A percentile compares a stretch with the other conserved stretches of the same genome.
These are phyloP conservation scores for Callipepla californica DNA, from an alignment of 2,113 vertebrate genomes.

Conservation along the genomic window DNA sequence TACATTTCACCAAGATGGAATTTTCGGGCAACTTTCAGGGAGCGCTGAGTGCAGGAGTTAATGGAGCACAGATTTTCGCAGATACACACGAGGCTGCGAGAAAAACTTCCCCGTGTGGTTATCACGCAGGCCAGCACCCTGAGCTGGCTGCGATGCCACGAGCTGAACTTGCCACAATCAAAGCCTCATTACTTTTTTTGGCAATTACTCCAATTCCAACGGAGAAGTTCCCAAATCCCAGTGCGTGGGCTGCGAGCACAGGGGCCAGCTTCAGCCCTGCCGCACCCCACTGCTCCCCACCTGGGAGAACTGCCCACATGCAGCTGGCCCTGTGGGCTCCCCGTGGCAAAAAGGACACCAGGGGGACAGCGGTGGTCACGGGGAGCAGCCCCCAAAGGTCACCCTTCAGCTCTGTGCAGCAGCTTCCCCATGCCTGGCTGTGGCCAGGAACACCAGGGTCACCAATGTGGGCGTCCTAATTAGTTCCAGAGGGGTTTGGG, in stretches of 20 bases:
- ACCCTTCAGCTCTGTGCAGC: neutral
- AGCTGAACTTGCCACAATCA: neutral
- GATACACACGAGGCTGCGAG: neutral
- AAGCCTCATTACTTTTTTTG: neutral
- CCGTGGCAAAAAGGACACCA: neutral
- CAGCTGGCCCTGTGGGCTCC: neutral
- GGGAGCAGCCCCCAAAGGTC: neutral
- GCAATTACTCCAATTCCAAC: neutral
- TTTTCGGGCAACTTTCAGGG: constrained; percentile 45
- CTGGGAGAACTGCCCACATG: neutral
- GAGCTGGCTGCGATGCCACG: neutral
- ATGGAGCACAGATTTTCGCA: neutral
- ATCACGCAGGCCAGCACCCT: neutral
- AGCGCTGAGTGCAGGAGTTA: neutral
- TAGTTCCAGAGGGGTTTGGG: neutral
- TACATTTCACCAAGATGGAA: constrained; percentile 62
- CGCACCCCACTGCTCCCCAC: fast-evolving
- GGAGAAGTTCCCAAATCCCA: neutral
- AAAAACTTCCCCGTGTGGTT: neutral
- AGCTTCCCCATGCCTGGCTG: neutral
- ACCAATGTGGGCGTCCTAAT: neutral
- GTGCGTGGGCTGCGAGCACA: neutral
- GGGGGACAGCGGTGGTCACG: neutral
- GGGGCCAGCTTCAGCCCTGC: neutral
- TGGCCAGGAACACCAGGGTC: neutral